Percentiles rank a stretch among this genome's conserved stretches.
Evolutionary conservation across 2,113 vertebrate genomes (phyloP).

Genomic region (Bos javanicus): DNA sequence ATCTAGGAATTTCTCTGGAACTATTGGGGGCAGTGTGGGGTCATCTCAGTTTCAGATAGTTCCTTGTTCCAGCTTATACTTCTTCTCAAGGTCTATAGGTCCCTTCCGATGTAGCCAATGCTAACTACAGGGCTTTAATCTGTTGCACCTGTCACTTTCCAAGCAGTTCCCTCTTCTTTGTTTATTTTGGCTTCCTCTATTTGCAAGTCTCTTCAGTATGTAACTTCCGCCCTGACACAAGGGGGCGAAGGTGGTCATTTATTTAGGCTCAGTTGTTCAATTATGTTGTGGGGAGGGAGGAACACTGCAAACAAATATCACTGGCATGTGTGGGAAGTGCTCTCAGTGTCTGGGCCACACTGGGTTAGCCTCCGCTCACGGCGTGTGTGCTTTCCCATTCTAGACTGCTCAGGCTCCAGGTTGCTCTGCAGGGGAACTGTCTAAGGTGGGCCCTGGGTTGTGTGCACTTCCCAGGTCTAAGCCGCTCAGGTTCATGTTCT

Average conservation of each 20-base stretch:
- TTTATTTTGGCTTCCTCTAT: background rate
- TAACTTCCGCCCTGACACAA: background rate
- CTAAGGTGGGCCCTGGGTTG: background rate
- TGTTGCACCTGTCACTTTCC: background rate
- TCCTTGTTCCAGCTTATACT: background rate
- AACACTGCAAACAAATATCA: background rate
- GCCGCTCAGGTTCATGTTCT: background rate
- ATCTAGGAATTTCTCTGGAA: background rate
- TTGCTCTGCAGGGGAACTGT: background rate
- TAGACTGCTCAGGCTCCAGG: background rate
- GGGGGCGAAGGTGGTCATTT: background rate
- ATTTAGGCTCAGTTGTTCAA: background rate
- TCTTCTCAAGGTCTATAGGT: background rate
- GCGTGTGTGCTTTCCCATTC: accelerated
- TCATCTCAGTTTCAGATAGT: background rate
- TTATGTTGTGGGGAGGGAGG: background rate
- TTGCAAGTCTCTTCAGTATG: background rate
- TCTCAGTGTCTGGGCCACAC: background rate
- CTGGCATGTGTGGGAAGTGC: background rate
- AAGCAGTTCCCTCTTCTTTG: background rate
- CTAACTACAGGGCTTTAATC: background rate
- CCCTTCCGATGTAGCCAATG: background rate
- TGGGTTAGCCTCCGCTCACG: accelerated
- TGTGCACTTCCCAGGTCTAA: background rate
- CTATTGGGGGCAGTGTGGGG: background rate